These are phyloP conservation scores for Hylaeus volcanicus DNA, from an alignment of 1,140 invertebrate genomes.

Conservation along the genomic window DNA sequence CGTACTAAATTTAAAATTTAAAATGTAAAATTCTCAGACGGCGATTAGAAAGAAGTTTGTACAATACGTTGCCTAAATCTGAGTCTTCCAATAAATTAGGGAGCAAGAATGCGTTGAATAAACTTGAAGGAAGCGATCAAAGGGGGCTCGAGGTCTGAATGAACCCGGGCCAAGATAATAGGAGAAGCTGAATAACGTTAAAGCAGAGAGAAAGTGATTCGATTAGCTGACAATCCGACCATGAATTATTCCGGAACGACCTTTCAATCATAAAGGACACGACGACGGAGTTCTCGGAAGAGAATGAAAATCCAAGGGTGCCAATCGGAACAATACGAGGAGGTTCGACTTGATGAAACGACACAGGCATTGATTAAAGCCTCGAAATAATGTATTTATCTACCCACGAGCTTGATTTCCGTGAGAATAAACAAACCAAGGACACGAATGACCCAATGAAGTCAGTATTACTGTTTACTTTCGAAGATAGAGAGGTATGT, in stretches of 20 bases:
- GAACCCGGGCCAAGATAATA: not conserved
- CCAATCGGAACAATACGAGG: not conserved
- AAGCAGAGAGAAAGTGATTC: conserved; percentile 25
- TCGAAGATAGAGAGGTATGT: too few species aligned
- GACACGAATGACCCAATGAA: too few species aligned
- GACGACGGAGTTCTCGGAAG: conserved; percentile 24
- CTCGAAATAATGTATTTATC: not conserved
- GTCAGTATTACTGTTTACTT: too few species aligned
- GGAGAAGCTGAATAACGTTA: conserved; percentile 23
- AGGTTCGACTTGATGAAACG: not conserved
- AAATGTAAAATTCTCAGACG: too few species aligned
- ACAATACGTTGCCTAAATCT: too few species aligned
- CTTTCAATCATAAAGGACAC: conserved; percentile 3
- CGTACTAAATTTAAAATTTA: too few species aligned
- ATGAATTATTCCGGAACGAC: conserved; percentile 18
- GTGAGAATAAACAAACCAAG: conserved; percentile 15
- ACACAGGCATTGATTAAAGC: conserved; percentile 2
- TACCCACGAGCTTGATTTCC: conserved; percentile 8
- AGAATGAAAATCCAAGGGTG: conserved; percentile 5
- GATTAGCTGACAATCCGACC: conserved; percentile 5
- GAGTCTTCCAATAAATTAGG: not conserved
- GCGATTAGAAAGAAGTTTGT: too few species aligned
- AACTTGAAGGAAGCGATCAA: not conserved
- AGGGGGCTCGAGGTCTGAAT: not conserved
- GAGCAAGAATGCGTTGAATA: not conserved